Evolutionary conservation across 2,797 vertebrate species (phyloP).

Genomic region (Phaenicophaeus curvirostris): DNA sequence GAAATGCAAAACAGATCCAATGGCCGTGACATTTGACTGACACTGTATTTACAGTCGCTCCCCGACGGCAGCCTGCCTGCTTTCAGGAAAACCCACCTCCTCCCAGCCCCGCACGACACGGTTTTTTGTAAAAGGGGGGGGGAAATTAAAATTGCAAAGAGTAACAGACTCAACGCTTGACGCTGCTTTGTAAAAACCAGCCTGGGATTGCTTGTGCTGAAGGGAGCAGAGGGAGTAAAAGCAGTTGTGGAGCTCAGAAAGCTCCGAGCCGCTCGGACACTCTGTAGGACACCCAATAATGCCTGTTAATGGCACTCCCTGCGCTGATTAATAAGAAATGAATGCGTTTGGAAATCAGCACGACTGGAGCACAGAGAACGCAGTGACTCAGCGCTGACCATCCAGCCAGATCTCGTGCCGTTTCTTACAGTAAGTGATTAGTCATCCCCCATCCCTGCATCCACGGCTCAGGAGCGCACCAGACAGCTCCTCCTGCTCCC

Average conservation of each 20-base stretch:
- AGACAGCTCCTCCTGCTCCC: background rate
- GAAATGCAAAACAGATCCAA: background rate
- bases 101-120: background rate
- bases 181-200: background rate
- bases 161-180: background rate
- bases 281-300: background rate
- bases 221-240: background rate
- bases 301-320: background rate
- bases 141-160: background rate
- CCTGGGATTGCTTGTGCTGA: background rate
- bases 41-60: background rate
- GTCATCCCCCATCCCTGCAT: background rate
- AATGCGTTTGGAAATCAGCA: background rate
- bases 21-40: background rate
- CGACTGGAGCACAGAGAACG: background rate
- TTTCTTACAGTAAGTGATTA: background rate
- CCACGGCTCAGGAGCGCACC: too few species aligned
- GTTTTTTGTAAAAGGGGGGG: background rate
- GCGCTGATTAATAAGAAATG: background rate
- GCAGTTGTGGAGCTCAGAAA: background rate
- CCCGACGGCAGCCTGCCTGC: background rate
- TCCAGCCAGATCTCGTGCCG: fast-evolving
- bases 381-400: background rate
- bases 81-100: background rate
- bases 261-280: background rate